These are phyloP conservation scores for Drosophila mauritiana DNA, from an alignment of 1,140 invertebrate species.

Conservation along the genomic window DNA sequence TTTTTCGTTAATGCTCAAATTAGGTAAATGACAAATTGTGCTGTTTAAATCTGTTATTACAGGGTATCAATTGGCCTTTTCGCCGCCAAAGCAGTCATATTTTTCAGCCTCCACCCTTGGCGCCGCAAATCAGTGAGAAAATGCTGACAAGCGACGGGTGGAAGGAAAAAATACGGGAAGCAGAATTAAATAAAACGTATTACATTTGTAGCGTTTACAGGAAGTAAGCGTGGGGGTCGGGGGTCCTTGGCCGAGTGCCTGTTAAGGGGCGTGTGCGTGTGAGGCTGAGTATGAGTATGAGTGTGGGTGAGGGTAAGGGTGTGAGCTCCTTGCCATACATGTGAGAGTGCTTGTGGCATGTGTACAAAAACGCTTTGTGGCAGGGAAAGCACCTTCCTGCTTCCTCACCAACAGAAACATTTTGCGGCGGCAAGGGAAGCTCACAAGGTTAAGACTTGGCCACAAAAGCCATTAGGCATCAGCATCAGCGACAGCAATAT, in stretches of 20 bases:
- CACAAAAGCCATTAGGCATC: slow-evolving; percentile 74
- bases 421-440: background rate
- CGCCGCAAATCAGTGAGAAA: slow-evolving; percentile 76
- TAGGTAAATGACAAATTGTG: background rate
- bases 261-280: slow-evolving; percentile 39
- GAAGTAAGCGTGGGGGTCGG: slow-evolving; percentile 39
- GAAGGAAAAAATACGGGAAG: slow-evolving; percentile 36
- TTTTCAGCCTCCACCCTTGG: slow-evolving; percentile 65
- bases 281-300: too few species aligned
- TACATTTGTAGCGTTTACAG: slow-evolving; percentile 77
- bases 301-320: background rate
- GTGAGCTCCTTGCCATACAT: slow-evolving; percentile 17
- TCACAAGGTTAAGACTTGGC: slow-evolving; percentile 71
- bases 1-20: too few species aligned
- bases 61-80: slow-evolving; percentile 31
- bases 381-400: slow-evolving; percentile 44
- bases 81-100: slow-evolving; percentile 33
- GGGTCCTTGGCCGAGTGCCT: slow-evolving; percentile 45
- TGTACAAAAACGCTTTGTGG: slow-evolving; percentile 67
- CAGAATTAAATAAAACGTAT: slow-evolving; percentile 78
- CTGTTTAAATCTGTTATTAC: background rate
- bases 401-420: slow-evolving; percentile 4
- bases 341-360: slow-evolving; percentile 40
- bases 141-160: slow-evolving; percentile 71
- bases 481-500: slow-evolving; percentile 35